phyloP scores from a whole-genome alignment of 1,140 invertebrate genomes.

The Homalodisca vitripennis region DNA sequence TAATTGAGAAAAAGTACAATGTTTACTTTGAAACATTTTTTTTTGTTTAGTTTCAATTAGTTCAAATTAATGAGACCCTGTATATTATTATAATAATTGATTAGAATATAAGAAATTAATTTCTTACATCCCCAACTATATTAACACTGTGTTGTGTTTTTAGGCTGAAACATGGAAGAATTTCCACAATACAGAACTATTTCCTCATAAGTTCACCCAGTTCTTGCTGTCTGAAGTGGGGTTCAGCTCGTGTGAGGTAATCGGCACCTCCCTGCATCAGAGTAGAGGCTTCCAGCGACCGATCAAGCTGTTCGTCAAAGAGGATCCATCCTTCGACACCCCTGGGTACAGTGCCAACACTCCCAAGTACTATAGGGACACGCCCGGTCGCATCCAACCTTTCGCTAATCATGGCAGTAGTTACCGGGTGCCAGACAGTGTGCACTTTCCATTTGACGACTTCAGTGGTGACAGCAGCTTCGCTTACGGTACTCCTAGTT shows the following conservation, averaged over 20 bases:
- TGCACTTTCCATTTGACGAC: neutral
- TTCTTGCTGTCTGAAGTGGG: conserved; percentile 92
- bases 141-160: no score
- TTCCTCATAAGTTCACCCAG: conserved; percentile 86
- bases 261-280: conserved; percentile 80
- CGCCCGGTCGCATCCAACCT: neutral
- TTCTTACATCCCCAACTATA: no score
- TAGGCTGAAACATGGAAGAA: conserved; percentile 85
- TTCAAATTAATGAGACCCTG: no score
- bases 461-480: conserved; percentile 13
- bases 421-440: conserved; percentile 1
- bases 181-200: conserved; percentile 82
- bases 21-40: no score
- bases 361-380: neutral
- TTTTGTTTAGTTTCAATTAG: no score
- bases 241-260: conserved; percentile 81
- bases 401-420: neutral
- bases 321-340: conserved; percentile 39
- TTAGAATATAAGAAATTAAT: no score
- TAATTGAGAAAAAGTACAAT: no score
- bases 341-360: neutral
- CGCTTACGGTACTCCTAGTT: conserved; percentile 5
- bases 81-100: no score
- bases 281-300: conserved; percentile 88
- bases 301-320: conserved; percentile 81